phyloP scores from a whole-genome alignment of 2,888 invertebrate species.

The Nasonia oneida region DNA sequence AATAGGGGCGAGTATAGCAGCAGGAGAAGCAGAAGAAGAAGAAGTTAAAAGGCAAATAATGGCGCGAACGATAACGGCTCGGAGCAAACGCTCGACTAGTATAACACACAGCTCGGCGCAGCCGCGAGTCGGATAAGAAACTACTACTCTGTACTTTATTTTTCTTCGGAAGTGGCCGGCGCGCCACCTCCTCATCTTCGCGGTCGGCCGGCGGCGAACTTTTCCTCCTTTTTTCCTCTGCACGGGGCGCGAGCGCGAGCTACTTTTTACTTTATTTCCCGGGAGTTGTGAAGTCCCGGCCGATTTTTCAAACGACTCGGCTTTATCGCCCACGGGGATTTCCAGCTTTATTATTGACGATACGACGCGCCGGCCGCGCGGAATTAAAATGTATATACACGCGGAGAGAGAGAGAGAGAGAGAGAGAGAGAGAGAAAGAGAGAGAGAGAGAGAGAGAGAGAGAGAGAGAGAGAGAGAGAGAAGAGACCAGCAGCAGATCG shows the following conservation, averaged over 20 bases:
- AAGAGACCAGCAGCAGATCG: not conserved
- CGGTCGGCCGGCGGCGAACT: conserved; percentile 20
- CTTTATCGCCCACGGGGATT: conserved; percentile 44
- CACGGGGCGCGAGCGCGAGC: not conserved
- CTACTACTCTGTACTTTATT: conserved; percentile 58
- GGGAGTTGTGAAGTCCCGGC: conserved; percentile 40
- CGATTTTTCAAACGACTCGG: conserved; percentile 52
- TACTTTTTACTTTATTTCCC: conserved; percentile 29
- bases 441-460: no score
- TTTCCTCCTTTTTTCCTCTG: not conserved
- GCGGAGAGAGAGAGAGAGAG: not conserved
- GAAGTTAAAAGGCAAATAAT: conserved; percentile 71
- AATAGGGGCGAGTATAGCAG: conserved; percentile 14
- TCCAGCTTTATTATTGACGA: conserved; percentile 56
- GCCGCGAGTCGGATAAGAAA: conserved; percentile 57
- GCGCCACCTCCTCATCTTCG: conserved; percentile 48
- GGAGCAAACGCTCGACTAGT: not conserved
- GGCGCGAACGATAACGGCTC: conserved; percentile 62
- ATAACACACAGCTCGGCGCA: not conserved
- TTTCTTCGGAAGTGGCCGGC: conserved; percentile 55
- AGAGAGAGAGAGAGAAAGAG: not conserved
- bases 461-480: not conserved
- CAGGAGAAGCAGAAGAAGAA: conserved; percentile 27
- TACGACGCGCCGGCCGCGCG: not conserved
- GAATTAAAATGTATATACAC: conserved; percentile 41